Base-by-base conservation (phyloP, 2,888 invertebrate species). In the Eugnorisma glareosa region DNA sequence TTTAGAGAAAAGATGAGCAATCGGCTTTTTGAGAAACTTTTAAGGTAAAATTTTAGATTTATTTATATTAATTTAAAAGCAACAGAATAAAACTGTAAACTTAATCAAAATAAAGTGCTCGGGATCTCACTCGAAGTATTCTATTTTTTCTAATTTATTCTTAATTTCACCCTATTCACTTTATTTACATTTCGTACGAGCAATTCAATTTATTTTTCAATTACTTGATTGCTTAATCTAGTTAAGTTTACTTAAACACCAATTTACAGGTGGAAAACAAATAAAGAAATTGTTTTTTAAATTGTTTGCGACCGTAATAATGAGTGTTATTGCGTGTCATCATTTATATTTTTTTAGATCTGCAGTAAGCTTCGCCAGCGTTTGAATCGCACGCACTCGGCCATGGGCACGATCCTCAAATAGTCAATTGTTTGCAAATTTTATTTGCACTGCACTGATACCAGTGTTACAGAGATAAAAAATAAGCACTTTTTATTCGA, bases 371-470 rank as follows among this genome's bases (percentile, higher is more conserved):
- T 90, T 89, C 79, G 81, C 73, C 77, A 82, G 81, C 88, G 86
- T 85, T 81, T 82, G 88, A 89, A 91, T 89, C 90, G 92, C 95
- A 95, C 94, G 95, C 92, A 84, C 91, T 86, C 89, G 84, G 83
- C 90, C 79, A 86, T 89, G 89, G 91, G 93, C 95, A 94, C 95
- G 95, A 93, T 90, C 92, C 84, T 86, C 93, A 94, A 95, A 95
- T 92, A 94, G 80, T 77, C 86, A 90, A 90, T 89, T 93, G 92
- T 92, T 93, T 91, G 89, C 88, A 83, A 89, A 87, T 91, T 91
- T 91, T 89, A 89, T 93, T 91, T 90, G 84, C 81, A 77, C 81
- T 88, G 82, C 82, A 88, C 73, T 86, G 89, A 81, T 90, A 88
- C 73, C 83, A 67, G 79, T 83, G 31, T 77, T 85, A 79, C 59